Evolutionary conservation across 2,113 vertebrate species (phyloP).

Genomic region (Antechinus flavipes): DNA sequence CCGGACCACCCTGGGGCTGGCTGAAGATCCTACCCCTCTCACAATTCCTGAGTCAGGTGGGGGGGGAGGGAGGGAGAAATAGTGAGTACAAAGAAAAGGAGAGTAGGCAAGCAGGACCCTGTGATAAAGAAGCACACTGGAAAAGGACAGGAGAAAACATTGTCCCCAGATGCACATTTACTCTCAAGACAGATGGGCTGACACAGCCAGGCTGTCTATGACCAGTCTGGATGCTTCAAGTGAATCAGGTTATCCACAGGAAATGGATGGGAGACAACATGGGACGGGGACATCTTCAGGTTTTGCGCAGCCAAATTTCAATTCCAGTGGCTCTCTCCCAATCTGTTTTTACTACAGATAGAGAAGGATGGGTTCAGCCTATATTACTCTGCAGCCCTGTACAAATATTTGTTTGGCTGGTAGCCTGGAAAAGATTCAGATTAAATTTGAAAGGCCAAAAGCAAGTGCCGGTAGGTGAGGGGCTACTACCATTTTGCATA

Average conservation of each 20-base stretch:
- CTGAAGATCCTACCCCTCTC: background rate
- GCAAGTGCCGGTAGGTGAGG: conserved; percentile 22
- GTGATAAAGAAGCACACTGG: background rate
- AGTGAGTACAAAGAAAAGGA: rapidly evolving
- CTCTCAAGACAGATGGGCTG: background rate
- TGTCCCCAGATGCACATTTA: background rate
- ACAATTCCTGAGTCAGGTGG: rapidly evolving
- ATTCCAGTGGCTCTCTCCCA: background rate
- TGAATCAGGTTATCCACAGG: background rate
- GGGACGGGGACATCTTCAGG: rapidly evolving
- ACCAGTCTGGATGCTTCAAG: background rate
- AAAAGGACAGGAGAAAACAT: background rate
- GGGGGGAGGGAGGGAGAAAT: rapidly evolving
- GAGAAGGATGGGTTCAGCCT: background rate
- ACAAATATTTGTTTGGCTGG: conserved; percentile 53
- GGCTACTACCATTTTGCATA: conserved; percentile 50
- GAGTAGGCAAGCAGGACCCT: background rate
- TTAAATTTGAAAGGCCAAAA: conserved; percentile 67
- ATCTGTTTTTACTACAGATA: background rate
- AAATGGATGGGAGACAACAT: rapidly evolving
- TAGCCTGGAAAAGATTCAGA: conserved; percentile 63
- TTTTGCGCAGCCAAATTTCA: background rate
- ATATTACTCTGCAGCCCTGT: conserved; percentile 12
- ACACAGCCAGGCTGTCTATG: rapidly evolving
- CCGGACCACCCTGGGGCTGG: rapidly evolving